Evolutionary conservation across 2,888 invertebrate species (phyloP), one percentile per base, ranked within the genome.

Genomic region (Orthonevra nobilis): DNA sequence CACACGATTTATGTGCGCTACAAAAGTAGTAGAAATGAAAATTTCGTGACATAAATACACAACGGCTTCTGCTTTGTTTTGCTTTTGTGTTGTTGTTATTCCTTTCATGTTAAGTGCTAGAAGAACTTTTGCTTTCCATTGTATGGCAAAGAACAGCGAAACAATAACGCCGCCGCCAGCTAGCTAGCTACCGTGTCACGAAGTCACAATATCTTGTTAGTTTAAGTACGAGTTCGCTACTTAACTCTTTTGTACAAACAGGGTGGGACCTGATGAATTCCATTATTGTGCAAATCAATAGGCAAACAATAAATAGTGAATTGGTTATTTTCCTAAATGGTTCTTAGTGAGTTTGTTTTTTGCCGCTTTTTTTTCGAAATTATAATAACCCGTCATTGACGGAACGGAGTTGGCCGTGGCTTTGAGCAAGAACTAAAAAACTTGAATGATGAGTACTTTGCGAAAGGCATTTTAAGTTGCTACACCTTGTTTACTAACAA

Each of bases 31-130:
- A 68, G 79, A 73, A 79, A 79, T 79, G 73, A 79, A 79, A 73
- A 68, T 73, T 79, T 79, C 79, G 79, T 79, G 79, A 79, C 79
- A 68, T 61, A 73, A 79, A 73, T 79, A 56, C 73, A 79, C 73
- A 79, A 79, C 68, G 40, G 73, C 50, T 46, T 6, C 34, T 28
- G 23, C 12, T 19, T 12, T 10, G 34, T 26, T 6, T 12, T 32
- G 52, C n/a, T 14, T 12, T 28, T 36, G 34, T 40, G 56, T 56
- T 32, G 32, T 75, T 52, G 48, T 63, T 12, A 17, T 42, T 10
- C 48, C n/a, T 63, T 58, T 64, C 64, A 46, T 77, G 60, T 72
- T 42, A 66, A 77, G 32, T 66, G 77, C 32, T 66, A 46, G 68
- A 54, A 66, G 66, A 73, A 79, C 73, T 79, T 79, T 79, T 79